Evolutionary conservation across 1,140 invertebrate species (phyloP).

Genomic region (Aphaenogaster rudis): DNA sequence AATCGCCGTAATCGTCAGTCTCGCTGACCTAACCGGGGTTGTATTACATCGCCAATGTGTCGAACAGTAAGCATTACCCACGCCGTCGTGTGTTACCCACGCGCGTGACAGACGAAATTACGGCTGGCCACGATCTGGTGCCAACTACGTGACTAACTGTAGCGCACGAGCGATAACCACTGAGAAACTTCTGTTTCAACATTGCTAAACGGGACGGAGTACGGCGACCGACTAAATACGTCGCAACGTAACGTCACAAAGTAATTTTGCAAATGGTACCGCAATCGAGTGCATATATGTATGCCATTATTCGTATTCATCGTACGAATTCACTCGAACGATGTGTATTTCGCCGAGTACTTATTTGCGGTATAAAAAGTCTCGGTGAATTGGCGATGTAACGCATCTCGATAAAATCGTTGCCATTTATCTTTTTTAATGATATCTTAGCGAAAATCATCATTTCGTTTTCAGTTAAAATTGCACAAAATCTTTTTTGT

Average conservation of each 20-base stretch:
- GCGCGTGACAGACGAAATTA: constrained; percentile 67
- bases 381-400: too few species aligned
- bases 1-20: constrained; percentile 35
- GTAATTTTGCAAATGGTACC: constrained; percentile 57
- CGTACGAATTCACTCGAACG: neutral
- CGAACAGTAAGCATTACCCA: constrained; percentile 56
- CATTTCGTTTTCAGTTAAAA: neutral
- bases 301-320: constrained; percentile 4
- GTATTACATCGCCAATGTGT: constrained; percentile 57
- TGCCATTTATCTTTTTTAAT: too few species aligned
- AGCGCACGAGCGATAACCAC: constrained; percentile 49
- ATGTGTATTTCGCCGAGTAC: neutral
- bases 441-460: too few species aligned
- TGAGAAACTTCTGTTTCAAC: constrained; percentile 63
- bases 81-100: constrained; percentile 44
- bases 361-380: neutral
- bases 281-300: constrained; percentile 28
- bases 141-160: constrained; percentile 57
- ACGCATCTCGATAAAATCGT: neutral
- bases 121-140: constrained; percentile 55
- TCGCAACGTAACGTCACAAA: constrained; percentile 41
- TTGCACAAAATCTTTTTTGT: neutral
- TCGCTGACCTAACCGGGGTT: constrained; percentile 43
- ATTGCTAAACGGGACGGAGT: constrained; percentile 29
- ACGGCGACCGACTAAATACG: constrained; percentile 48